Evolutionary conservation across 2,888 invertebrate genomes (phyloP).

Genomic region (Monoplex corrugatus): DNA sequence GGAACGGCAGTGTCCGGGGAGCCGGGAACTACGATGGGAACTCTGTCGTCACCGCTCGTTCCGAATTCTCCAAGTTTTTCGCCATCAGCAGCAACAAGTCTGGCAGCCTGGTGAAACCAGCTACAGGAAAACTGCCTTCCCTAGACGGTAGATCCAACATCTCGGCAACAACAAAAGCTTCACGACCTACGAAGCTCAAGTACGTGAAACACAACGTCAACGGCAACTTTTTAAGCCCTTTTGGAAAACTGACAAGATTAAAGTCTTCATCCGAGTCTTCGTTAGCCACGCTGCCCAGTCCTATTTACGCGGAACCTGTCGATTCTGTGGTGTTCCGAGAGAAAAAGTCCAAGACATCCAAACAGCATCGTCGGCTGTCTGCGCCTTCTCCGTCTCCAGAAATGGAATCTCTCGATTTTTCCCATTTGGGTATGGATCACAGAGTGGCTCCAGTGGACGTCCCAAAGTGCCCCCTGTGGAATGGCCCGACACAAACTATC

Average conservation of each 20-base stretch:
- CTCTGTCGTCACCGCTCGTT: constrained; percentile 26
- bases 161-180: neutral
- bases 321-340: constrained; percentile 72
- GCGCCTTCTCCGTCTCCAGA: constrained; percentile 64
- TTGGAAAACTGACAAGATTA: constrained; percentile 54
- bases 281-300: constrained; percentile 67
- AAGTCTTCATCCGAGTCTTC: constrained; percentile 64
- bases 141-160: neutral
- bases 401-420: neutral
- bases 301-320: constrained; percentile 82
- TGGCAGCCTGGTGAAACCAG: neutral
- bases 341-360: constrained; percentile 59
- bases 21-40: neutral
- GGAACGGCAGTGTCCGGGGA: constrained; percentile 44
- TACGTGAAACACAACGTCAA: neutral
- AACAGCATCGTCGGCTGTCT: constrained; percentile 66
- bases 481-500: neutral
- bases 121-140: neutral
- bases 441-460: neutral
- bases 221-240: neutral
- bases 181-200: neutral
- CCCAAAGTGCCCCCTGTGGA: neutral
- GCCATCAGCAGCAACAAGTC: constrained; percentile 16
- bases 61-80: constrained; percentile 46
- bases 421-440: neutral